Base-by-base conservation (phyloP, 2,888 invertebrate species). In the Phortica magna region DNA sequence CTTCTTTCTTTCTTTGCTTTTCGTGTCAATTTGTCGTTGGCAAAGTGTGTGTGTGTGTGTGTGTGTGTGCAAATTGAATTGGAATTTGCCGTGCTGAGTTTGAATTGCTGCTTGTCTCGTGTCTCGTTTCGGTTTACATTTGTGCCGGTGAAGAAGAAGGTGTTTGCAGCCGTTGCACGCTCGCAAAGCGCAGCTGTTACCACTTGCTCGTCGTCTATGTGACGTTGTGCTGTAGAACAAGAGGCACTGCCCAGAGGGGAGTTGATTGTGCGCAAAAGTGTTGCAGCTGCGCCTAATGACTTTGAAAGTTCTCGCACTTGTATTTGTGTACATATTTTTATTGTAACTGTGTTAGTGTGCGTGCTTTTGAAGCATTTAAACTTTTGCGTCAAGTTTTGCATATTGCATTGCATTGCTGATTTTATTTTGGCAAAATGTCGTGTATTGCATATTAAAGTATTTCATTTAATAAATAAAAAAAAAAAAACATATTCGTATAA, bases 101-200 rank as follows among this genome's bases (percentile, higher is more conserved):
- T 39, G 14, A 65, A 39, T 65, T 65, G 65, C 64, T 64, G 64
- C 10, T 65, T 10, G 9, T 41, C n/a, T n/a, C n/a, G 39, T 22
- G 39, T 41, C 39, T 41, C 65, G 19, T 41, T 65, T 65, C 65
- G 22, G 39, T 39, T 61, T n/a, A 19, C 19, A 61, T 61, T 19
- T 10, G 17, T 17, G 14, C 7, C 14, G 48, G 3, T 48, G 48
- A 48, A 31, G 31, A 31, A 31, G 55, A 55, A 61, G 65, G 64
- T 74, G 74, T 65, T 59, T 59, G 73, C 78, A 77, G 75, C 77
- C 65, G 73, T 77, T 83, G 76, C 77, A 68, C 41, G 79, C 65
- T 73, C 14, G 61, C 72, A 75, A 61, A 74, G 75, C 14, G 59
- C 59, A 65, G 65, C 41, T 65, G 65, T 19, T 65, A 41, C 41